Base-by-base conservation (phyloP, 2,888 invertebrate genomes). In the Dicroscelio sp. region DNA sequence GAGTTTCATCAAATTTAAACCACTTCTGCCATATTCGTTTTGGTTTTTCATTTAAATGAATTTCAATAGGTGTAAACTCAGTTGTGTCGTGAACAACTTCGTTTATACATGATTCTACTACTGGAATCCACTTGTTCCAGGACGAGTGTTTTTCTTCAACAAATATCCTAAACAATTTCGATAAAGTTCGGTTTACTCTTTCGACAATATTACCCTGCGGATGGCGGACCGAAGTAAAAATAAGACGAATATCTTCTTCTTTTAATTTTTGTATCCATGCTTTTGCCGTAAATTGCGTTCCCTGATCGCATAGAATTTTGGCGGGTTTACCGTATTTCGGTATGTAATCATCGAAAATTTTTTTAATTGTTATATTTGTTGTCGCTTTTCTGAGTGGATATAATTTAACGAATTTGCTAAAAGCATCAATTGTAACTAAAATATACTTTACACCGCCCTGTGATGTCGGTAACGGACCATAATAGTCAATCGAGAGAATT, bases 141-240 rank as follows among this genome's bases (percentile, higher is more conserved):
- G 52, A 0, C 0, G 33, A 14, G 1, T 73, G 80, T 63, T 65
- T 80, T 25, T 73, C 73, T 17, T 6, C 14, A 0, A 71, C 12
- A 1, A 86, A 25, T 1, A 48, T 80, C 4, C 86, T 20, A 14
- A 73, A 55, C 4, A 73, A 71, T 35, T 17, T 20, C 12, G 58
- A 58, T 2, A 90, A 1, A 25, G 73, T 67, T 1, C 88, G 12
- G 14, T 91, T 91, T 0, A 83, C 82, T 2, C 85, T 58, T 52
- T 92, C 90, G 0, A 88, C 90, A 6, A 83, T 73, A n/a, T 91
- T 91, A 0, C 67, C 84, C 17, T 91, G 89, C 0, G 87, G 91
- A 20, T 91, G 89, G 14, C 89, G 38, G 0, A 92, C 76, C 0
- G 63, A 87, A 0, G 90, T 88, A 1, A 90, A 48, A 1, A 82